Evolutionary conservation across 2,113 vertebrate species (phyloP), one percentile per base, ranked within the genome.

Genomic region (Poeciliopsis prolifica): DNA sequence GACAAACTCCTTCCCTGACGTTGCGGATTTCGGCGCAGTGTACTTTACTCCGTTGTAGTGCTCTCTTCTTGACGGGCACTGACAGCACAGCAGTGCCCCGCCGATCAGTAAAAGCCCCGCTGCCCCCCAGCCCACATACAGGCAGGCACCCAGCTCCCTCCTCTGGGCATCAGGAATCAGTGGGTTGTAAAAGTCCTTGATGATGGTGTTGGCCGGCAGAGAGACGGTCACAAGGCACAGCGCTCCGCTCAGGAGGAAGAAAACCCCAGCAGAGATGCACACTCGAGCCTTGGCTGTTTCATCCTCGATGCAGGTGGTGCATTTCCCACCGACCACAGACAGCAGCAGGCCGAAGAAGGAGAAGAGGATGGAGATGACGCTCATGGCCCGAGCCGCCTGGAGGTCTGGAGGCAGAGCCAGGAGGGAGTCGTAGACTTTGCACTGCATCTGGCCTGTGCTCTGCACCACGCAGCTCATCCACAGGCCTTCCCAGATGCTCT

Each of bases 401-500:
- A 97, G 92, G 87, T 98, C 96, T 28, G 94, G 94, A 0, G 95
- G 92, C 80, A 98, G 89, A 0, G 95, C 95, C 87, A 97, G 89
- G 79, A 96, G 82, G 29, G 96, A 96, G 88, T 97, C 95, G 48
- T 97, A 96, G 77, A 95, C 82, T 82, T 96, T 96, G 82, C 96
- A 96, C 74, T 96, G 95, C 95, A 97, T 96, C 91, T 96, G 95
- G 2, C 96, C 96, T 0, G 96, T 96, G 91, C 95, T 96, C 92
- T 97, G 96, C 63, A 95, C 95, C 82, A 96, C 95, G n/a, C 96
- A 97, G 85, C 87, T 93, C 96, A 96, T 96, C 95, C 96, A 97
- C 66, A 96, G 92, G 8, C 96, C 96, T 75, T 96, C 96, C 95
- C 95, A 96, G 68, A 91, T 95, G 72, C 85, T 95, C 91, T 97